Base-by-base conservation (phyloP, 30 jellyfish, hydroid and myxozoan genomes). In the Morbakka virulenta region DNA sequence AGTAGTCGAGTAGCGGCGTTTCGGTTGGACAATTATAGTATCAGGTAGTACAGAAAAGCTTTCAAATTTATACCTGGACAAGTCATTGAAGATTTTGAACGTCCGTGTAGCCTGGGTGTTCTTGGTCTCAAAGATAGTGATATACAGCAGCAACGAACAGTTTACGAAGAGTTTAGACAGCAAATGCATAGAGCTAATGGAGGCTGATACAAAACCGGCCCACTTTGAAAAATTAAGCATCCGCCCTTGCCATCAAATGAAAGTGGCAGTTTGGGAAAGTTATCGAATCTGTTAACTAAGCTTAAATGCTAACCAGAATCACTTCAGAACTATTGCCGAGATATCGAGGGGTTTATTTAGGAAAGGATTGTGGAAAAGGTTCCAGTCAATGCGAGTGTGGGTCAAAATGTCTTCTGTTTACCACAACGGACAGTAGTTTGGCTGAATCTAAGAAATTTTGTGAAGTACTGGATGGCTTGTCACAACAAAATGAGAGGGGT, bases 251-350 rank as follows among this genome's bases (percentile, higher is more conserved):
- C 61, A 22, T 69, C 72, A 28, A 81, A 81, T 52, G 72, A 81
- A 34, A 61, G 20, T 21, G 94, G 87, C n/a, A 81, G 94, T 48
- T 26, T 81, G 21, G 87, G 89, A 61, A 70, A 81, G 48, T 35
- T 62, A 35, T 20, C 76, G 66, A 30, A 47, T 6, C 61, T 83
- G 57, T 47, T 74, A 53, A 83, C 51, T 34, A 83, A 63, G 28
- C 84, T 72, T n/a, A 72, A 62, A 28, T 77, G 41, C 24, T 13
- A 83, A n/a, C 95, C 88, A 13, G 95, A 74, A 2, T 50, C 63
- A 52, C 66, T 20, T 12, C 74, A 64, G 28, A 83, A 83, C 1
- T 72, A 83, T 51, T 23, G 74, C 29, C 68, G 35, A 28, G 72
- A 61, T 32, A 83, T 83, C 25, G 21, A 52, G 31, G 84, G 74